Conservation (phyloP, 1,140 invertebrate genomes). For the Neodiprion fabricii region DNA sequence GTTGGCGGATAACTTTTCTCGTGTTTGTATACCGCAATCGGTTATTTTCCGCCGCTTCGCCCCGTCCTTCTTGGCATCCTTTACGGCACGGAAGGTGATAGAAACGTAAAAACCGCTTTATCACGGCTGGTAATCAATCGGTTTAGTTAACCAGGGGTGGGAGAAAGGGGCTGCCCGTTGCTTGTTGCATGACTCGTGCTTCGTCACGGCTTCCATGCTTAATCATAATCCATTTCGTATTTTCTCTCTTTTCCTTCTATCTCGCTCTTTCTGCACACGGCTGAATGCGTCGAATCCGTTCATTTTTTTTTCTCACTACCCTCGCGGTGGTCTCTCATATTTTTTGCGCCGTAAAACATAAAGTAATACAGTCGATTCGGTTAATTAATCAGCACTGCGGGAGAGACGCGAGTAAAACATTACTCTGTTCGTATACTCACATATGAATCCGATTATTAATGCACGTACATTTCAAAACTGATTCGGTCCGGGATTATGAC, state of each 20-base stretch:
- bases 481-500: too few species aligned
- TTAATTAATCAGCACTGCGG: not conserved
- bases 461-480: too few species aligned
- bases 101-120: constrained; percentile 30
- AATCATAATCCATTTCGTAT: constrained; percentile 27
- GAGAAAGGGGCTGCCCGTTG: constrained; percentile 4
- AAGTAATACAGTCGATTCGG: not conserved
- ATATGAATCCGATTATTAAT: too few species aligned
- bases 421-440: not conserved
- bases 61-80: not conserved
- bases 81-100: constrained; percentile 6
- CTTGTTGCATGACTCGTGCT: constrained; percentile 24
- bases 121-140: constrained; percentile 25
- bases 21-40: not conserved
- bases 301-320: constrained; percentile 4
- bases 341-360: not conserved
- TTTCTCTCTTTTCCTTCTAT: not conserved
- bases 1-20: not conserved
- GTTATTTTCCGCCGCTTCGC: not conserved
- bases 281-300: not conserved
- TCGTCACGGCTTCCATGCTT: constrained; percentile 23
- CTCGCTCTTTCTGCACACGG: not conserved
- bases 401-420: not conserved
- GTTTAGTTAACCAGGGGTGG: constrained; percentile 12
- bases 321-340: not conserved